Evolutionary conservation across 2,797 vertebrate species (phyloP).

Genomic region (Karalla daura): DNA sequence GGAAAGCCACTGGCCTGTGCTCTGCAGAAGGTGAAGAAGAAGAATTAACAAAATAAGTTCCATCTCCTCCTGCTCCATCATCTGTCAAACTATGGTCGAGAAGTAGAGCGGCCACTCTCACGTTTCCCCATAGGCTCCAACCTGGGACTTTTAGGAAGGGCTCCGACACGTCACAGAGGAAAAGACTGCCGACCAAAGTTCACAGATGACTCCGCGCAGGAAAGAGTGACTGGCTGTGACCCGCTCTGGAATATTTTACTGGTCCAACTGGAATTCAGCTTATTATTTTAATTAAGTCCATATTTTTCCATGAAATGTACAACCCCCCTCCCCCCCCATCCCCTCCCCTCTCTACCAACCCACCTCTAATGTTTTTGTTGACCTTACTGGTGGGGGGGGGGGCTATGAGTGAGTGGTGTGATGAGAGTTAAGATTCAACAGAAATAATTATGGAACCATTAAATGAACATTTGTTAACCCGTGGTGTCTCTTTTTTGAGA

Average conservation of each 20-base stretch:
- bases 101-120: slow-evolving; percentile 41
- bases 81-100: slow-evolving; percentile 50
- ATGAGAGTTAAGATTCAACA: slow-evolving; percentile 60
- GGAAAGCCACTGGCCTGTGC: slow-evolving; percentile 44
- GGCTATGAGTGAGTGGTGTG: slow-evolving; percentile 71
- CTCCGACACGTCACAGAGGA: slow-evolving; percentile 35
- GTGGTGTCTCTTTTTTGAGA: slow-evolving; percentile 22
- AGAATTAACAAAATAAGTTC: slow-evolving; percentile 40
- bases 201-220: slow-evolving; percentile 47
- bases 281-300: slow-evolving; percentile 72
- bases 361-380: slow-evolving; percentile 63
- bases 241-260: slow-evolving; percentile 71
- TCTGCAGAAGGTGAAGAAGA: slow-evolving; percentile 45
- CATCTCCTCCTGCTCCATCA: slow-evolving; percentile 56
- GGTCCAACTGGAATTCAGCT: slow-evolving; percentile 74
- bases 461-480: slow-evolving; percentile 74
- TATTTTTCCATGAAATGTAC: slow-evolving; percentile 74
- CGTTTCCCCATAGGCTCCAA: slow-evolving; percentile 34
- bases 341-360: too few relatives aligned
- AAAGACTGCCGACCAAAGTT: slow-evolving; percentile 72
- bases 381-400: slow-evolving; percentile 45
- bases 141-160: slow-evolving; percentile 52
- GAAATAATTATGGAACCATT: slow-evolving; percentile 76
- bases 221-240: slow-evolving; percentile 52
- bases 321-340: too few relatives aligned